Evolutionary conservation across 1,140 invertebrate species (phyloP).

Genomic region (Leptopilina boulardi): DNA sequence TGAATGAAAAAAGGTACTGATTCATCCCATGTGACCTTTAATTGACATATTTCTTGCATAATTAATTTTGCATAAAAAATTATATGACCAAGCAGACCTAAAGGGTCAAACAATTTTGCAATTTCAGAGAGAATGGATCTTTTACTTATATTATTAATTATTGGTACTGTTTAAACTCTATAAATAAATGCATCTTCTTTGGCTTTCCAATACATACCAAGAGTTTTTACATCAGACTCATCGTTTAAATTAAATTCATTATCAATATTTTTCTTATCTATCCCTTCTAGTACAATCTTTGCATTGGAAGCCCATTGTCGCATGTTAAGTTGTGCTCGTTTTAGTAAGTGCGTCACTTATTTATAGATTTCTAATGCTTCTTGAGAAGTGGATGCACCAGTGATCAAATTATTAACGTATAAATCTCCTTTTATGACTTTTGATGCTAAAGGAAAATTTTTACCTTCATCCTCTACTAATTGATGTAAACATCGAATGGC

Average conservation of each 20-base stretch:
- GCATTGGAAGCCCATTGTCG: constrained; percentile 61
- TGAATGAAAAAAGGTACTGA: no score
- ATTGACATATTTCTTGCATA: no score
- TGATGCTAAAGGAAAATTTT: constrained; percentile 50
- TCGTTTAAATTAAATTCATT: neutral
- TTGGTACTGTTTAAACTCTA: no score
- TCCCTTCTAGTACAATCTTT: neutral
- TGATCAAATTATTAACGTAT: constrained; percentile 72
- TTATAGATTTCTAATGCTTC: constrained; percentile 54
- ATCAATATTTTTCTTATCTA: neutral
- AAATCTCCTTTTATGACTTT: constrained; percentile 58
- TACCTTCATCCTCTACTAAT: constrained; percentile 36
- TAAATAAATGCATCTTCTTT: no score
- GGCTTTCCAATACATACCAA: constrained; percentile 23
- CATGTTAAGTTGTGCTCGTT: constrained; percentile 55
- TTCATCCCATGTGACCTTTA: no score
- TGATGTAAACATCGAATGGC: constrained; percentile 3
- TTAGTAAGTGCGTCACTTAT: constrained; percentile 49
- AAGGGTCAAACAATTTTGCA: no score
- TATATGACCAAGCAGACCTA: constrained; percentile 35
- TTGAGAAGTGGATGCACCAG: constrained; percentile 59
- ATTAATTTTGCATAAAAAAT: no score
- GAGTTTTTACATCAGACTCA: constrained; percentile 4
- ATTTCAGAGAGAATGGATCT: constrained; percentile 22
- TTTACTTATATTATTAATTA: neutral